phyloP scores from a whole-genome alignment of 2,888 invertebrate species.

The Chloromyia formosa region DNA sequence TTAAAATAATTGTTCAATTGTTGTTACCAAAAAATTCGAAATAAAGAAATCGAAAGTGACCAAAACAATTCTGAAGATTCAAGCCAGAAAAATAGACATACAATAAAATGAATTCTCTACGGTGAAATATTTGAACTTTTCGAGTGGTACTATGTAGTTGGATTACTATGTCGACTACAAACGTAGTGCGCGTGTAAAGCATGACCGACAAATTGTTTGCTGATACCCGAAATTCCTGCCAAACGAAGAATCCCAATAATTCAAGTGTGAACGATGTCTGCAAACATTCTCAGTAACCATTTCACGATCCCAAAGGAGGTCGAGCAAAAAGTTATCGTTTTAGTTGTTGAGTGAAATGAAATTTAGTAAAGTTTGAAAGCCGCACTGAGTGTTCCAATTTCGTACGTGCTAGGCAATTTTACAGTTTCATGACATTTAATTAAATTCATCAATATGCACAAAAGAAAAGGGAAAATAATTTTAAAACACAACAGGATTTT shows the following conservation, averaged over 20 bases:
- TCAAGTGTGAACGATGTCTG: slow-evolving; percentile 27
- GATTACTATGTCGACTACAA: background rate
- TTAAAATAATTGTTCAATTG: too few species aligned
- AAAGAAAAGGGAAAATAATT: too few species aligned
- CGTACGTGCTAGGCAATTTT: background rate
- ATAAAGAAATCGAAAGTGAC: too few species aligned
- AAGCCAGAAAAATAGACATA: background rate
- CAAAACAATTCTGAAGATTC: too few species aligned
- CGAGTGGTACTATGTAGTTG: background rate
- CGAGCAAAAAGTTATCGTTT: background rate
- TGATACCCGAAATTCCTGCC: slow-evolving; percentile 32
- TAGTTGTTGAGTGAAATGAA: background rate
- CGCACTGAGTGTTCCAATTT: slow-evolving; percentile 3
- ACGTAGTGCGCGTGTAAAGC: slow-evolving; percentile 5
- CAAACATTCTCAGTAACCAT: slow-evolving; percentile 12
- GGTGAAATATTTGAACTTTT: background rate
- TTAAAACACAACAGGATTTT: too few species aligned
- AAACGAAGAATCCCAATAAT: slow-evolving; percentile 28
- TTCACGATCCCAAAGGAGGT: slow-evolving; percentile 2
- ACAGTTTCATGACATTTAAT: too few species aligned
- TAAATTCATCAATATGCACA: too few species aligned
- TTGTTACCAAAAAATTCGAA: too few species aligned
- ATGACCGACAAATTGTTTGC: slow-evolving; percentile 24
- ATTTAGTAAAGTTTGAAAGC: background rate
- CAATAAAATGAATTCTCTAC: background rate